Evolutionary conservation across 2,113 vertebrate species (phyloP), one percentile per base, ranked within the genome.

Genomic region (Centropus unirufus): DNA sequence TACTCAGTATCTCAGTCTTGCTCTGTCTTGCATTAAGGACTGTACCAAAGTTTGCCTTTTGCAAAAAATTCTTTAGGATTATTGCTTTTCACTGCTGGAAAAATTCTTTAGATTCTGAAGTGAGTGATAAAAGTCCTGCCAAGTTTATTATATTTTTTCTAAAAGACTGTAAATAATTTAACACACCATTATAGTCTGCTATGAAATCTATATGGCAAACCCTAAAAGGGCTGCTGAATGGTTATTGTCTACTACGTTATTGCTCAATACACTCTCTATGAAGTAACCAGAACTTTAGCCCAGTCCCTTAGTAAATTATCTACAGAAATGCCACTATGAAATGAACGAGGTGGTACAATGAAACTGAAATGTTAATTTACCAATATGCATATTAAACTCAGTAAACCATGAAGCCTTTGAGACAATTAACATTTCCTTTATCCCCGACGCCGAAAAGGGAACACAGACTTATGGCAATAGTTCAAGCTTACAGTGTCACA

Each of bases 281-380:
- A 93, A 88, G 44, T 24, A 91, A 58, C 83, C 42, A 76, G 73
- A 85, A 90, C 27, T 87, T 90, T 14, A 87, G 55, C 29, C 42
- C 36, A 44, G 49, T 87, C 74, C 39, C 40, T 77, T 51, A 95
- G 95, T 78, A 90, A 91, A 95, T 95, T 92, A 88, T 47, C 76
- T 87, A 46, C 29, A 81, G 77, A 96, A 96, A 96, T 85, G 74
- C 23, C 58, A 67, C 36, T 82, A 58, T 62, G 51, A 96, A 97
- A 59, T 68, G 89, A 59, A 76, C 13, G 69, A 97, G 95, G 91
- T 93, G 96, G 59, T 96, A 94, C 93, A 97, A 95, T 66, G 93
- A 76, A 91, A 97, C 77, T 92, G 95, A 98, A 97, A 97, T 97
- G 93, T 96, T 96, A 97, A 98, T 97, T 98, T 93, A 98, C 95